Evolutionary conservation across 2,797 vertebrate species (phyloP).

Genomic region (Leucoraja ocellata): DNA sequence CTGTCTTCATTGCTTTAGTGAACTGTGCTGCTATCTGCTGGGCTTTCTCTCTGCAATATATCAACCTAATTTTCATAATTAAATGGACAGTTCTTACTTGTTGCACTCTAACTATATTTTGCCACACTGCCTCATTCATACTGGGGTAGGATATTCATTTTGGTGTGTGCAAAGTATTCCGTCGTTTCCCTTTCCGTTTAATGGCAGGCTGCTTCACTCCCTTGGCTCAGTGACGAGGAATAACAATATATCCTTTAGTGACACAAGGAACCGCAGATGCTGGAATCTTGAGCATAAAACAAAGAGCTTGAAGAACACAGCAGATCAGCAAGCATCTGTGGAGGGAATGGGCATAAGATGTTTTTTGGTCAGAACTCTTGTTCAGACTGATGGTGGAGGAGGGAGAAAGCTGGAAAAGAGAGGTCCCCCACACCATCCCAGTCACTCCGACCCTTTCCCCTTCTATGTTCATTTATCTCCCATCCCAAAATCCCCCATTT

Average conservation of each 20-base stretch:
- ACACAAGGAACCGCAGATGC: no score
- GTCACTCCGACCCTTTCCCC: no score
- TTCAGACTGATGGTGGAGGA: no score
- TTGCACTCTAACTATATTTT: not conserved
- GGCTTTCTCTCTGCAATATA: not conserved
- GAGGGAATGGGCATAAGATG: no score
- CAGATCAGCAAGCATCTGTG: no score
- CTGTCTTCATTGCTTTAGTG: not conserved
- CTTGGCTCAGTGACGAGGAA: not conserved
- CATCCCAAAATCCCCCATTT: no score
- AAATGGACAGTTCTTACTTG: not conserved
- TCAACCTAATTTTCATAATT: not conserved
- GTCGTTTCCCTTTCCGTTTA: not conserved
- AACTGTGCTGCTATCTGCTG: not conserved
- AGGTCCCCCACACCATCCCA: no score
- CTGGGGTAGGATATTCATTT: not conserved
- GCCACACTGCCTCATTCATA: not conserved
- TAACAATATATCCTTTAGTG: not conserved
- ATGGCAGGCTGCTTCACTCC: not conserved
- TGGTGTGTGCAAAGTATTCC: not conserved
- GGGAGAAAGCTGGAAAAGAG: no score
- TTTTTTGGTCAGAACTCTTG: no score
- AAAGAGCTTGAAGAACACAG: no score
- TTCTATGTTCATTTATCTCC: no score
- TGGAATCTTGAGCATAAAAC: no score